Evolutionary conservation across 1,140 invertebrate genomes (phyloP), one percentile per base, ranked within the genome.

Genomic region (Dermatophagoides farinae): DNA sequence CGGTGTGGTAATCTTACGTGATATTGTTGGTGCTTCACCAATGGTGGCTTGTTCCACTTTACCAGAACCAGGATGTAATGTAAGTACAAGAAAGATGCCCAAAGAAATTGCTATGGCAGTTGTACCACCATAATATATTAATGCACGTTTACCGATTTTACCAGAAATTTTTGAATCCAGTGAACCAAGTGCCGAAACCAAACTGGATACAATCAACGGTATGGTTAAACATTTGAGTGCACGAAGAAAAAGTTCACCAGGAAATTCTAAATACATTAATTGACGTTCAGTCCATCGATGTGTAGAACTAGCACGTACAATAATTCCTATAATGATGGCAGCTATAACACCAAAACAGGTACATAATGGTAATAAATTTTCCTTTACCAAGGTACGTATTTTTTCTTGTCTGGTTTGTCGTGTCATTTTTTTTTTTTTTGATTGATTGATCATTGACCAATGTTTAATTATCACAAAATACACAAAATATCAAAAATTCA

Each of bases 171-270:
- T 76, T n/a, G 80, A 75, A 72, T 89, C 85, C 61, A 90, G 72
- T n/a, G 81, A 82, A 31, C 85, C 88, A 54, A 91, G 84, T 6
- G 87, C 87, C 23, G 84, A 84, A n/a, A 90, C 80, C 39, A 93
- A 85, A n/a, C 86, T 89, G 0, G 86, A 82, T 8, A 90, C 80
- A 62, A 93, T 78, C 61, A 93, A 76, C 0, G 89, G 88, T 20
- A 93, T 79, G 67, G 92, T 91, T 23, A 93, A 77, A 61, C 81
- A 81, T 71, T 91, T 91, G 1, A 93, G 75, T 83, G 90, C 90
- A 58, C 86, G 77, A n/a, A 92, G 76, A 70, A 92, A 92, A 31
- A 92, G 72, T 66, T 89, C 85, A n/a, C 72, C 72, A 9, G 71
- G 70, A 61, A 72, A 73, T 50, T 85, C 81, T 63, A 95, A 80